Conservation (phyloP, 2,797 vertebrate genomes). For the Taenioides sp. region DNA sequence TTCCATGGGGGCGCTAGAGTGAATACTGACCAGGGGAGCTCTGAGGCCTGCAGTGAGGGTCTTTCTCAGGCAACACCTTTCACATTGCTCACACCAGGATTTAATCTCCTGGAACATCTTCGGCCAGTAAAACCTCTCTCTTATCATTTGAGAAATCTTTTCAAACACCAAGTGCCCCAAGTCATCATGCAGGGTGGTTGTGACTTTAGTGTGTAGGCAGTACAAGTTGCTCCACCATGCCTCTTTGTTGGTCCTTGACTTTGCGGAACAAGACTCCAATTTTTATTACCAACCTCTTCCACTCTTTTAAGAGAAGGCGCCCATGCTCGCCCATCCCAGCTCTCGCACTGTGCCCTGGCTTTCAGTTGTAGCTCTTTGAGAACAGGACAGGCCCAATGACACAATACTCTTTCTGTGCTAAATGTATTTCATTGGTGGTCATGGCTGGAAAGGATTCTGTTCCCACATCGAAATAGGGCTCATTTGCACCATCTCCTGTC, state of each 20-base stretch:
- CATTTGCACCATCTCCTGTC: background rate
- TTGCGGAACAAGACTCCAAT: too few species aligned
- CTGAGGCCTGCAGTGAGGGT: slow-evolving; percentile 22
- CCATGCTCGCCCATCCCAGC: background rate
- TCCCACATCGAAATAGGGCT: background rate
- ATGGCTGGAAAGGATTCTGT: background rate
- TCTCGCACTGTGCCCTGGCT: background rate
- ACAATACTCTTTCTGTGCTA: background rate
- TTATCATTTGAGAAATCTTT: background rate
- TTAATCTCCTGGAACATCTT: slow-evolving; percentile 47
- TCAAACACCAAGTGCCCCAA: background rate
- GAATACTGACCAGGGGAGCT: slow-evolving; percentile 42
- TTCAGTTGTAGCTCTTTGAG: background rate
- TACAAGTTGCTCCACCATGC: background rate
- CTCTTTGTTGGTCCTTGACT: background rate
- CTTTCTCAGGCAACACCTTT: slow-evolving; percentile 49
- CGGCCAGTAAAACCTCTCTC: slow-evolving; percentile 44
- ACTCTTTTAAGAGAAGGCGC: too few species aligned
- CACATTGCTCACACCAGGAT: slow-evolving; percentile 42
- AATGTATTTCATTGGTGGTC: background rate
- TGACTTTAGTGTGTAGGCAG: background rate
- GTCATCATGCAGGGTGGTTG: background rate
- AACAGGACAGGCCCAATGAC: background rate
- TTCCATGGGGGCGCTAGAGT: slow-evolving; percentile 39
- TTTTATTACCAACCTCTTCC: too few species aligned